A percentile compares a stretch with the other conserved stretches of the same genome.
phyloP scores from a whole-genome alignment of 2,888 invertebrate species.

The Xestobium rufovillosum region DNA sequence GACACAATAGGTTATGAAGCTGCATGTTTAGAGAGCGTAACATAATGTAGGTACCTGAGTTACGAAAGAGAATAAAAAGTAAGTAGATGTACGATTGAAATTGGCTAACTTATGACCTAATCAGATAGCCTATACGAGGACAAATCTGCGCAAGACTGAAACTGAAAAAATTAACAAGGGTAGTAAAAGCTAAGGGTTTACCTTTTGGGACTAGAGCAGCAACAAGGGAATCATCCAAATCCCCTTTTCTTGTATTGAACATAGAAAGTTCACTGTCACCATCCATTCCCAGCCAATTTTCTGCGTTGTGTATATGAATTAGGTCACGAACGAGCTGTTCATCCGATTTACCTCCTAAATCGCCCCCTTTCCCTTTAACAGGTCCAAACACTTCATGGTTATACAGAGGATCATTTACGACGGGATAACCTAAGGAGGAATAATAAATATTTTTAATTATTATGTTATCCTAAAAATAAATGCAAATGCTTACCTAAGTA shows the following conservation, averaged over 20 bases:
- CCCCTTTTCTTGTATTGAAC: constrained; percentile 64
- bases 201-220: constrained; percentile 41
- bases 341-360: constrained; percentile 80
- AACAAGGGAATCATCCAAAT: constrained; percentile 37
- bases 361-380: constrained; percentile 80
- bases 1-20: too few relatives aligned
- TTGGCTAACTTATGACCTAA: too few relatives aligned
- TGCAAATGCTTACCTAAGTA: constrained; percentile 66
- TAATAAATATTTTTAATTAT: background rate
- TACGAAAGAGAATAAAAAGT: too few relatives aligned
- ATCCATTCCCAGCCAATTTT: constrained; percentile 89
- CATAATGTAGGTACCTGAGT: too few relatives aligned
- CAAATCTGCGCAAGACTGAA: constrained; percentile 1
- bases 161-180: background rate
- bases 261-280: constrained; percentile 77
- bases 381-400: constrained; percentile 96
- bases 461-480: constrained; percentile 4
- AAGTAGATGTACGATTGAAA: too few relatives aligned
- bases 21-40: too few relatives aligned
- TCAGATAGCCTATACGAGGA: too few relatives aligned
- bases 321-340: constrained; percentile 83
- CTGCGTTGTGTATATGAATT: constrained; percentile 87
- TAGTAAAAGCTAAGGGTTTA: constrained; percentile 17
- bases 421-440: constrained; percentile 73
- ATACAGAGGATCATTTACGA: constrained; percentile 95